Percentiles rank a stretch among this genome's conserved stretches.
These are phyloP conservation scores for Cottus gobio DNA, from an alignment of 2,113 vertebrate species.

Conservation along the genomic window DNA sequence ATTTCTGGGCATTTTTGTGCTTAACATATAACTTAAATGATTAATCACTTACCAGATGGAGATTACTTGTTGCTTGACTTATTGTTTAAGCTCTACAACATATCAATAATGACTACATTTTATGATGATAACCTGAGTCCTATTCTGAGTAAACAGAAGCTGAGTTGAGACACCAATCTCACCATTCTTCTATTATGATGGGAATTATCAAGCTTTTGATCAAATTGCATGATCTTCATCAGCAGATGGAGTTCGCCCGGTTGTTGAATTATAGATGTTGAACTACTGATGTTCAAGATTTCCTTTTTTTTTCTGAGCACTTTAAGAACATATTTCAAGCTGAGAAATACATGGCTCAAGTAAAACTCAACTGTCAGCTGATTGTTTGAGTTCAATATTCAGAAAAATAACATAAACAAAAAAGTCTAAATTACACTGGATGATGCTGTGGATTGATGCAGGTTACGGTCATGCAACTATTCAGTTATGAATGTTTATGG, in stretches of 20 bases:
- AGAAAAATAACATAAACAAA: neutral
- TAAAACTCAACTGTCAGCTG: neutral
- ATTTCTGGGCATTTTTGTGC: neutral
- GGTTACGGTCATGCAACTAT: neutral
- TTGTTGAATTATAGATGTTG: neutral
- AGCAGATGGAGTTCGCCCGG: neutral
- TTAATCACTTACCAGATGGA: neutral
- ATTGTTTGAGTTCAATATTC: neutral
- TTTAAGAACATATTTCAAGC: neutral
- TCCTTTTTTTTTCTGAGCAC: neutral
- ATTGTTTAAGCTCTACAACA: neutral
- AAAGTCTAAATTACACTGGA: neutral
- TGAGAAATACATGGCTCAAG: neutral
- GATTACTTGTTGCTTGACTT: neutral
- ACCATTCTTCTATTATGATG: neutral
- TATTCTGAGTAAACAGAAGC: neutral
- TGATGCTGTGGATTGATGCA: neutral
- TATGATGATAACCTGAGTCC: neutral
- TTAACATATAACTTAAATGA: neutral
- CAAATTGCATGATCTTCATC: neutral
- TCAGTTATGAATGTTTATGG: slow-evolving; percentile 26
- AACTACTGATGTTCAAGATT: neutral
- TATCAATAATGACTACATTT: neutral
- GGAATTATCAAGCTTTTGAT: neutral
- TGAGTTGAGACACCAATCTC: neutral